Evolutionary conservation across 2,113 vertebrate species (phyloP), one percentile per base, ranked within the genome.

Genomic region (Chinchilla lanigera): DNA sequence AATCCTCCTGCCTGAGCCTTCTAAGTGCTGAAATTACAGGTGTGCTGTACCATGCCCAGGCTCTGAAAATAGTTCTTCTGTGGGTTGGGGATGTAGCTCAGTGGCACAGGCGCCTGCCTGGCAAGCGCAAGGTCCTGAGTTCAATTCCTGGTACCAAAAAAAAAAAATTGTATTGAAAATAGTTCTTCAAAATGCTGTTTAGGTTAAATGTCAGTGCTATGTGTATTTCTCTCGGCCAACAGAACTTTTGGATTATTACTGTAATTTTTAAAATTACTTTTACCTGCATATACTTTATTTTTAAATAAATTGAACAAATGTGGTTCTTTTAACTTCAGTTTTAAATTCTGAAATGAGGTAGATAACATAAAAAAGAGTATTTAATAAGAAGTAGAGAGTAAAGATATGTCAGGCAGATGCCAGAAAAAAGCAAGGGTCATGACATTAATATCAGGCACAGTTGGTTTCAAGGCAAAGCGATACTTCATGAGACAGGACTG

Each of bases 241-340:
- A 92, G 65, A 85, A 61, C 63, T 41, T 97, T 77, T 93, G 69
- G 47, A 78, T 94, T 93, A 80, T 77, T 86, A 58, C 71, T 16
- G 12, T 86, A 52, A 81, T 89, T 92, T 78, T 71, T 73, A 78
- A 88, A 69, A 33, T 71, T 63, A 63, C 10, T 6, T 86, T 93
- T 89, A 90, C 17, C 19, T 83, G 83, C 90, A 20, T 38, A 41
- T 84, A 56, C 7, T 77, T 16, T 20, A 2, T 80, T 28, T 89
- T 47, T 35, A 47, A 75, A 89, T 47, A 81, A 58, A 47, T 69
- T 44, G 60, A 80, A n/a, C 63, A 81, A 63, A 41, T 33, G 0
- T 54, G 1, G 5, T 22, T 95, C 58, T 60, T 81, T 35, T 61
- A 44, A 71, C 38, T 93, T 95, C 7, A 9, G 35, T 86, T 90